Evolutionary conservation across 1,140 invertebrate genomes (phyloP), one percentile per base, ranked within the genome.

Genomic region (Drosophila nikananu): DNA sequence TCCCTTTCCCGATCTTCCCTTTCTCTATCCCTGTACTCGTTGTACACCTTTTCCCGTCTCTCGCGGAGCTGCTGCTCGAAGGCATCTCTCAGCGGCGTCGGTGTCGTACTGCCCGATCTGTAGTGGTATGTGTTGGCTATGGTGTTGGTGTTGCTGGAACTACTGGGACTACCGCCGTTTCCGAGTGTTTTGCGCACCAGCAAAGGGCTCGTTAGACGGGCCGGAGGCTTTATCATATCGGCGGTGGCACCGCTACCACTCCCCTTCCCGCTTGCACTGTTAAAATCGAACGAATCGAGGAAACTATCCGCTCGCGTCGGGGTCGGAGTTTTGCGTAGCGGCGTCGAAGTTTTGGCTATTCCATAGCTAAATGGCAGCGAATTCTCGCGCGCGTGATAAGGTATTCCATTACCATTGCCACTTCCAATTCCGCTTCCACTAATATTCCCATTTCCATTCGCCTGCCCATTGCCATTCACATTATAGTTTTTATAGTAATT

Each of bases 301-400:
- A 89, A 89, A 86, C 86, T 90, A 74, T 89, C 86, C 42, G 68
- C 71, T 19, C 78, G 75, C 63, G 86, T 80, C 58, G 86, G 86
- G 2, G 86, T 91, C 62, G 86, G 79, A 57, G 86, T 90, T 90
- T 90, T 90, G 60, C 86, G 81, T 62, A 92, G 70, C 70, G 82
- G 80, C 23, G 91, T 92, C 27, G 91, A 79, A 21, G 91, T 77
- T 77, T 89, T 92, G 75, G 77, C 87, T 52, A 91, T 92, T 54
- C 96, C 95, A 93, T 97, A 97, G 49, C 95, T 96, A 91, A 97
- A 97, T n/a, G 96, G 96, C 70, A 96, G 94, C 61, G 96, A 96
- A 81, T 96, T 96, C 80, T 96, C 95, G 55, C 96, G 93, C 39
- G 96, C 96, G 94, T 97, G 97, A 93, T 97, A 97, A 9, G 96